Evolutionary conservation across 2,797 vertebrate genomes (phyloP).

Genomic region (Catharus ustulatus): DNA sequence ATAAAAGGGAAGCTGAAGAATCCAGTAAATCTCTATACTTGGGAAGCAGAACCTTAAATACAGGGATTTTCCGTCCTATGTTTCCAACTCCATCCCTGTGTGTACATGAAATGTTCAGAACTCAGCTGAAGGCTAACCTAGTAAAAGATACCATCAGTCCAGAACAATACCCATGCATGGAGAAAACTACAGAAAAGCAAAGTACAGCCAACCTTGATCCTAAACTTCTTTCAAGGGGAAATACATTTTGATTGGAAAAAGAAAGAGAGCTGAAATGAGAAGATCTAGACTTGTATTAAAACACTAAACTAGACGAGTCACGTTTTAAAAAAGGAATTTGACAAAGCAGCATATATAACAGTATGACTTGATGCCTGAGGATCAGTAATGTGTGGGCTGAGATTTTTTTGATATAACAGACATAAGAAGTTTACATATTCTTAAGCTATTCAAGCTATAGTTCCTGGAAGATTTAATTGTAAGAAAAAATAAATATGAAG

Average conservation of each 20-base stretch:
- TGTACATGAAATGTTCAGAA: not conserved
- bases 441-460: not conserved
- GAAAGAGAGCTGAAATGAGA: not conserved
- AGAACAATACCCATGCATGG: accelerated
- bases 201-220: not conserved
- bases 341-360: not conserved
- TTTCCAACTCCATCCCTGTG: not conserved
- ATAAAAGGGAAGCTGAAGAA: not conserved
- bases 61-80: not conserved
- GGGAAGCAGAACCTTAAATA: not conserved
- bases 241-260: not conserved
- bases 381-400: not conserved
- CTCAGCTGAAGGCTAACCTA: not conserved
- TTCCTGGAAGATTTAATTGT: not conserved
- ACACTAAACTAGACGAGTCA: not conserved
- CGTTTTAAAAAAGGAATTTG: not conserved
- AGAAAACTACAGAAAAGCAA: not conserved
- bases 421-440: not conserved
- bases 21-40: not conserved
- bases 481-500: not conserved
- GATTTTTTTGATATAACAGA: not conserved
- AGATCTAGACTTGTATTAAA: not conserved
- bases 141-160: not conserved
- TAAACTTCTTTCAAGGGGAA: not conserved
- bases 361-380: not conserved